Evolutionary conservation across 1,140 invertebrate species (phyloP).

Genomic region (Drosophila bocqueti): DNA sequence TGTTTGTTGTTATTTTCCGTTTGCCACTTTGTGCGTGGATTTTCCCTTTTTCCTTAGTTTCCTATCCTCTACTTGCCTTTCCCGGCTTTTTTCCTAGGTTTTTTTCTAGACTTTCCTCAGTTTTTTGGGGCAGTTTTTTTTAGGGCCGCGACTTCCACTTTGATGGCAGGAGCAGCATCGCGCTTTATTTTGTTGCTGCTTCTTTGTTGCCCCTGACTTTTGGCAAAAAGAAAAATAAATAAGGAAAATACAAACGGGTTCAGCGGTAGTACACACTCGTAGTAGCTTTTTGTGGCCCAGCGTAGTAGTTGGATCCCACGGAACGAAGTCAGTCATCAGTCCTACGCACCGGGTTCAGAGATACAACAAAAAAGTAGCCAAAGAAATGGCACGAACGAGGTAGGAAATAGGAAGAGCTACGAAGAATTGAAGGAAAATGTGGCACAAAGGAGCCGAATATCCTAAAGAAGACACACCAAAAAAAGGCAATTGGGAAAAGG

Average conservation of each 20-base stretch:
- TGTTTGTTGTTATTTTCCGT: conserved; percentile 54
- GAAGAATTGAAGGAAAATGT: conserved; percentile 54
- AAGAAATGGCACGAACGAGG: conserved; percentile 46
- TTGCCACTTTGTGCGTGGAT: conserved; percentile 76
- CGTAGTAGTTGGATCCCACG: conserved; percentile 22
- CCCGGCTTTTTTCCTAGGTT: conserved; percentile 9
- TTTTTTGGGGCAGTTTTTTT: conserved; percentile 27
- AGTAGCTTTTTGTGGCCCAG: conserved; percentile 46
- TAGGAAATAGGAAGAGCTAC: conserved; percentile 14
- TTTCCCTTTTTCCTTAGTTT: conserved; percentile 44
- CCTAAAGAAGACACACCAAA: neutral
- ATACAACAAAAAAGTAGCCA: conserved; percentile 10
- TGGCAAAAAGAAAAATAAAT: conserved; percentile 13
- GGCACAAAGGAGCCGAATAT: conserved; percentile 57
- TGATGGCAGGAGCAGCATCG: conserved; percentile 43
- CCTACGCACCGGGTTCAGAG: conserved; percentile 8
- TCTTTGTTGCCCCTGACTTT: conserved; percentile 57
- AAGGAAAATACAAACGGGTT: conserved; percentile 5
- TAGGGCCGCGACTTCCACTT: conserved; percentile 49
- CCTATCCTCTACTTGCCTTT: conserved; percentile 24
- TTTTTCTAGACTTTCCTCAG: conserved; percentile 9
- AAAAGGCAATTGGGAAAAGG: neutral
- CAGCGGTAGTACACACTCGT: conserved; percentile 58
- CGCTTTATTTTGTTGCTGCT: conserved; percentile 20
- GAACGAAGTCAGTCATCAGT: conserved; percentile 35